Base-by-base conservation (phyloP, 2,797 vertebrate genomes). In the Sebastes hubbsi region DNA sequence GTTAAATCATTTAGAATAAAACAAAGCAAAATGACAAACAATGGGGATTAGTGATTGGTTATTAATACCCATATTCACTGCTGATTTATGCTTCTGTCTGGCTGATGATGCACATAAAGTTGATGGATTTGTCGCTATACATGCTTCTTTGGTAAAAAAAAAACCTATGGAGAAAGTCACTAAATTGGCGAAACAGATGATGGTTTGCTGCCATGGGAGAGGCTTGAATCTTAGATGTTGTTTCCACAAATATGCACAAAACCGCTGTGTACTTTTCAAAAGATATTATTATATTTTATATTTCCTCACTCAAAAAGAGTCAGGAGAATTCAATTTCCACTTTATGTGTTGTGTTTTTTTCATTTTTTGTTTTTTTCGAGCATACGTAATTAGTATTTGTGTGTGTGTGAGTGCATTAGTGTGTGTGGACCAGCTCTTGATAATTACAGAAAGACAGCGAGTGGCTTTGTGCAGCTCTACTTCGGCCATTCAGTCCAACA, bases 401-500 rank as follows among this genome's bases (percentile, higher is more conserved):
- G 24, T 54, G 34, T 72, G 25, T 11, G 29, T 30, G 30, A 32
- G 30, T 32, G 22, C 38, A 16, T 42, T 42, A 16, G 38, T 65
- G 42, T 61, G 55, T 67, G 52, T 18, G 34, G 70, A 69, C 52
- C n/a, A 60, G 65, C 63, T 85, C 72, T 59, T 84, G 75, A 84
- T 83, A 85, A 88, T 88, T 81, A 85, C 89, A 87, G 80, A 42
- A 16, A 85, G 81, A 84, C 78, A 79, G 61, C 78, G 30, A 65
- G 69, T 77, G 81, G 85, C 83, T 90, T 83, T 82, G 81, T 86
- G 62, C 65, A 49, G 80, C 77, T 82, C 76, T 4, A 64, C 72
- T 82, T 67, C 36, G 74, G 64, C 77, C 84, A 80, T 91, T 92
- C 90, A 88, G 71, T 86, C 79, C 86, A 85, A 89, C 83, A 80